Evolutionary conservation across 2,797 vertebrate genomes (phyloP).

Genomic region (Ctenopoma kingsleyae): DNA sequence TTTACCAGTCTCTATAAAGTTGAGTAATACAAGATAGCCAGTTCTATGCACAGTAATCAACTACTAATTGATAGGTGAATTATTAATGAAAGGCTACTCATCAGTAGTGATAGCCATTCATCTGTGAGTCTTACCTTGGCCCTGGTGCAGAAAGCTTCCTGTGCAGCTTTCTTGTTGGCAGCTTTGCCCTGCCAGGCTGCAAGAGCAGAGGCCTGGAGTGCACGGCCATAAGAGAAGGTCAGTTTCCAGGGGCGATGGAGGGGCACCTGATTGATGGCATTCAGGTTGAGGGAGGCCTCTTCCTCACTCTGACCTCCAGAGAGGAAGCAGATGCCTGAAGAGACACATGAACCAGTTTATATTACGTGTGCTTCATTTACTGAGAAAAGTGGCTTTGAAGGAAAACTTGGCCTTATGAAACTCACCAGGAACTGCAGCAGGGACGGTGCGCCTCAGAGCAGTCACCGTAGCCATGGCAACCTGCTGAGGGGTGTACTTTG

Average conservation of each 20-base stretch:
- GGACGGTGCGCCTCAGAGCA: constrained; percentile 93
- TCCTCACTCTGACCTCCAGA: constrained; percentile 98
- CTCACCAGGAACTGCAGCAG: constrained; percentile 93
- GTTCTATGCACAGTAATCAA: constrained; percentile 7
- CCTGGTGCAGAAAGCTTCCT: constrained; percentile 90
- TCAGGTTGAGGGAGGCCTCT: constrained; percentile 95
- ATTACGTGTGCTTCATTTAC: neutral
- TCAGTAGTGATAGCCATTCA: neutral
- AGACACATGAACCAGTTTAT: neutral
- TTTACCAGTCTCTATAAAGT: constrained; percentile 58
- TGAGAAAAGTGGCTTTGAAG: neutral
- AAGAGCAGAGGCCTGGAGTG: constrained; percentile 95
- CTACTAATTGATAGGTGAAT: constrained; percentile 9
- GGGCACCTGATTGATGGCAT: constrained; percentile 93
- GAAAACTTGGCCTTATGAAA: neutral
- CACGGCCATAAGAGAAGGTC: constrained; percentile 96
- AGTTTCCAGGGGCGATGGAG: constrained; percentile 94
- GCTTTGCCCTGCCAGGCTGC: constrained; percentile 92
- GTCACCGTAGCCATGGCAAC: constrained; percentile 94
- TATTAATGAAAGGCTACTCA: neutral
- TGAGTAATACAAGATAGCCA: constrained; percentile 32
- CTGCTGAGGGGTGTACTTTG: constrained; percentile 93
- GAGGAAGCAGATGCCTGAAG: constrained; percentile 94
- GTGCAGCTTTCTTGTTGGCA: constrained; percentile 90
- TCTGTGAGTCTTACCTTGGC: constrained; percentile 85